These are phyloP conservation scores for Hormaphis cornu DNA, from an alignment of 1,140 invertebrate genomes.

Conservation along the genomic window DNA sequence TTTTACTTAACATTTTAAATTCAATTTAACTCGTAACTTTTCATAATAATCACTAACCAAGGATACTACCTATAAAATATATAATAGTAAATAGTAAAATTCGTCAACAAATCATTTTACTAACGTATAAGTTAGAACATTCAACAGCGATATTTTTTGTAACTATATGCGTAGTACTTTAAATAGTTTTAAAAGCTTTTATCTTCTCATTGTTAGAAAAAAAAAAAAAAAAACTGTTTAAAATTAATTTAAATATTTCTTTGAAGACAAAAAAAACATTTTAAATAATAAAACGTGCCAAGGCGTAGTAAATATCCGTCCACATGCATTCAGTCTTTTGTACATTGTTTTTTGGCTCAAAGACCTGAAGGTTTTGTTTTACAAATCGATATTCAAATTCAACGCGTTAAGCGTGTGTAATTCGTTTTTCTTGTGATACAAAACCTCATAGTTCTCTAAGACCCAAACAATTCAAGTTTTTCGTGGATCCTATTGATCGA, in stretches of 20 bases:
- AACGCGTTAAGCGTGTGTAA: background rate
- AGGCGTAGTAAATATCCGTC: conserved; percentile 12
- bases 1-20: too few species aligned
- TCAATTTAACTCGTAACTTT: too few species aligned
- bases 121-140: too few species aligned
- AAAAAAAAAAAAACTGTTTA: background rate
- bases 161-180: background rate
- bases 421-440: background rate
- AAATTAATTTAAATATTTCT: conserved; percentile 10
- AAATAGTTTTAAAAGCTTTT: conserved; percentile 4
- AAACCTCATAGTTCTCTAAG: background rate
- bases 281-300: background rate
- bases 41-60: too few species aligned
- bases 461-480: background rate
- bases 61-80: too few species aligned
- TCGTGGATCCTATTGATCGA: background rate
- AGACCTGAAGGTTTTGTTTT: conserved; percentile 11
- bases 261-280: background rate
- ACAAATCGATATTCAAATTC: conserved; percentile 11
- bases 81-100: too few species aligned
- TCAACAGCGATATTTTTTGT: too few species aligned
- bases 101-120: too few species aligned
- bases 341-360: background rate
- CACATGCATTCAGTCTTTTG: background rate
- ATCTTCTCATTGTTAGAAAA: background rate